Percentiles rank a stretch among this genome's conserved stretches.
These are phyloP conservation scores for Aphrophora alni DNA, from an alignment of 2,888 invertebrate species.

Conservation along the genomic window DNA sequence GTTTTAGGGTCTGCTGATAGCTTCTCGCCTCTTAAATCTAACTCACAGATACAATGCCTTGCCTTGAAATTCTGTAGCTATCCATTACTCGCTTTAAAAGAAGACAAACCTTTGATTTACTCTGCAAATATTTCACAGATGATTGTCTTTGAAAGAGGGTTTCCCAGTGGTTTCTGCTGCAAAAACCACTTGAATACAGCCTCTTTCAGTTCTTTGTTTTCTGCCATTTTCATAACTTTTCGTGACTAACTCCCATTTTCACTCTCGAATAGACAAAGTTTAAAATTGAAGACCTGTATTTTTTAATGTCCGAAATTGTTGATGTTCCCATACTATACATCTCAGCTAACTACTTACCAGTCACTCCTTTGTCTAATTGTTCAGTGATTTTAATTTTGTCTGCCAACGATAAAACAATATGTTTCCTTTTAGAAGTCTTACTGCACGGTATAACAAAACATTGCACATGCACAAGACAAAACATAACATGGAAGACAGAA, in stretches of 20 bases:
- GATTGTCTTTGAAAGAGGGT: constrained; percentile 49
- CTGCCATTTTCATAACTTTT: constrained; percentile 50
- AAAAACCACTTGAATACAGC: constrained; percentile 51
- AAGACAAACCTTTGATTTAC: constrained; percentile 19
- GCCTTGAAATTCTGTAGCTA: constrained; percentile 41
- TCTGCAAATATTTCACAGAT: constrained; percentile 45
- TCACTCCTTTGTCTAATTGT: constrained; percentile 48
- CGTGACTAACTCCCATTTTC: constrained; percentile 48
- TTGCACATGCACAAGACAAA: background rate
- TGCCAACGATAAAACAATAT: constrained; percentile 49
- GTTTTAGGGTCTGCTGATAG: constrained; percentile 43
- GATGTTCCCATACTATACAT: constrained; percentile 49
- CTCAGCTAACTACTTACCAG: constrained; percentile 49
- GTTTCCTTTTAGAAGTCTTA: constrained; percentile 44
- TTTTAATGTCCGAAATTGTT: constrained; percentile 51
- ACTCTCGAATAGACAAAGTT: constrained; percentile 50
- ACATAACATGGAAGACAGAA: no score
- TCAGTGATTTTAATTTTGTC: constrained; percentile 47
- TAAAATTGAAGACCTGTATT: constrained; percentile 45
- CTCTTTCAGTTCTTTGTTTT: constrained; percentile 51
- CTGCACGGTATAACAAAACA: background rate
- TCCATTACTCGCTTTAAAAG: constrained; percentile 38
- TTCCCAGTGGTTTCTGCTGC: constrained; percentile 47
- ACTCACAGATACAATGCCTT: constrained; percentile 47
- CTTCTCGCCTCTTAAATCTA: constrained; percentile 44